Base-by-base conservation (phyloP, 2,113 vertebrate genomes). In the Lates calcarifer region DNA sequence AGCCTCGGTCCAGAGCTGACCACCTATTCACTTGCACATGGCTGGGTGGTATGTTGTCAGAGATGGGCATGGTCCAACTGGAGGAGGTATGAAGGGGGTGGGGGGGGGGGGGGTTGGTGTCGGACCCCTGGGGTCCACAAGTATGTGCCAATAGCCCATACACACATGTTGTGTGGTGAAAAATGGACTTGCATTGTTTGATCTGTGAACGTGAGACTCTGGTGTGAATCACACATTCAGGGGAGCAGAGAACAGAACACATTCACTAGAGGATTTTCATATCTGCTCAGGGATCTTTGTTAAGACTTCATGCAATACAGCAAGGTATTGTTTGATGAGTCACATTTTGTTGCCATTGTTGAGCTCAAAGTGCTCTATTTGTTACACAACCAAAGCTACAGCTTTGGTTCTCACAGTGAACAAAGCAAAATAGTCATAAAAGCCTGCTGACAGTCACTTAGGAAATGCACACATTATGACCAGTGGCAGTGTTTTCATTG, bases 131-230 rank as follows among this genome's bases (percentile, higher is more conserved):
- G 87, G 83, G 87, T 65, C 53, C 24, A 43, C 51, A 77, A 75
- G 76, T 81, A 80, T 87, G 83, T 78, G 86, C 79, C 77, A 84
- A 83, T 33, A 68, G 49, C n/a, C 31, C 43, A 61, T 41, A 41
- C 61, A 76, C 81, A 83, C 88, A 92, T 88, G 80, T 85, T 76
- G 53, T 74, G 60, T 85, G 57, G 57, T 86, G 67, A 85, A 85
- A 86, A 86, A 91, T 79, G 63, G 72, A 56, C 79, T 72, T 55
- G 28, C 60, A 74, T 80, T 86, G 85, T 86, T 90, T 90, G 84
- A 90, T 89, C 62, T 71, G 28, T 53, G 75, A 83, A 81, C 9
- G 56, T 67, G 78, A 76, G 82, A 77, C 64, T 41, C 31, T 28
- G 58, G 79, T 26, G 77, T 89, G 81, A 84, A 81, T 85, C 74